Conservation (phyloP, 2,113 vertebrate genomes). For the Potamarius usumacintae region DNA sequence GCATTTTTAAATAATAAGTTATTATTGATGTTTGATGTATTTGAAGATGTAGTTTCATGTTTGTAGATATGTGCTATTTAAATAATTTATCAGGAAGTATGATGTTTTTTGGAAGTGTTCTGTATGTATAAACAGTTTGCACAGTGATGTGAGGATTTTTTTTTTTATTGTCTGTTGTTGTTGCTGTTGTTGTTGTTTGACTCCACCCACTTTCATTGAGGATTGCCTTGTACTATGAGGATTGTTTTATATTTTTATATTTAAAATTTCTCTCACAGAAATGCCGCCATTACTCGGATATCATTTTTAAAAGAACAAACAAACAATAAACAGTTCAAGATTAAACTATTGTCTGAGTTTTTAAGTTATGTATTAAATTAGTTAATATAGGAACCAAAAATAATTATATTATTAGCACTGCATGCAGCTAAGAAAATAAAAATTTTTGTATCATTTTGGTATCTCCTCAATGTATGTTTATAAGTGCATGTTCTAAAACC, state of each 20-base stretch:
- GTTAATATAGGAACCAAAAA: neutral
- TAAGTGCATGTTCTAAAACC: neutral
- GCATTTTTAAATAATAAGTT: conserved; percentile 95
- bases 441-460: neutral
- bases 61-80: conserved; percentile 99
- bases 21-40: conserved; percentile 79
- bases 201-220: conserved; percentile 28
- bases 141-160: conserved; percentile 92
- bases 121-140: conserved; percentile 99
- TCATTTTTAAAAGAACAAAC: conserved; percentile 71
- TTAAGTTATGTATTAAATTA: neutral
- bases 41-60: conserved; percentile 86
- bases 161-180: conserved; percentile 62
- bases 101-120: conserved; percentile 87
- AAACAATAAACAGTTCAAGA: conserved; percentile 73
- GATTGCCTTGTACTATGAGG: conserved; percentile 74
- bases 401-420: neutral
- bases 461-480: neutral
- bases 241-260: conserved; percentile 85
- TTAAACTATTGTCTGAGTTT: neutral
- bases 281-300: conserved; percentile 70
- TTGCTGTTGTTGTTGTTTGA: conserved; percentile 62
- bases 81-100: conserved; percentile 99
- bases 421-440: neutral
- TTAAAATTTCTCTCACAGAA: conserved; percentile 78